phyloP scores from a whole-genome alignment of 37 sponge, comb jelly and placozoan species.

The Crambe crambe region DNA sequence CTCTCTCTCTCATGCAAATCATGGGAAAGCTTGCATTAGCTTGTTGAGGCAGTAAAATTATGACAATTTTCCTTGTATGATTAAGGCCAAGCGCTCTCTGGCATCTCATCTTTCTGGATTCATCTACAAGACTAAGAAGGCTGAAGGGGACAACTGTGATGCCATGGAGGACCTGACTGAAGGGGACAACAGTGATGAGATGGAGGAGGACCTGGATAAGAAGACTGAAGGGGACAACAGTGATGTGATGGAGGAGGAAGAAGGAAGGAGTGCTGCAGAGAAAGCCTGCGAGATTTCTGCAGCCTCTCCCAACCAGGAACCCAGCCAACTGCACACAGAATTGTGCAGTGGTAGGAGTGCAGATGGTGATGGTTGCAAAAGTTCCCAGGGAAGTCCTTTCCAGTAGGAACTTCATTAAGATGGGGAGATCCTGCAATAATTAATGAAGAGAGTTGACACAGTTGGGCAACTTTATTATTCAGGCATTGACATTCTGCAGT shows the following conservation, averaged over 20 bases:
- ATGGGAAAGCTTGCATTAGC: too few relatives aligned
- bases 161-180: neutral
- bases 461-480: too few relatives aligned
- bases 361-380: neutral
- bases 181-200: neutral
- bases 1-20: too few relatives aligned
- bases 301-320: neutral
- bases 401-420: too few relatives aligned
- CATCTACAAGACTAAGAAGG: neutral
- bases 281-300: too few relatives aligned
- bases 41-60: too few relatives aligned
- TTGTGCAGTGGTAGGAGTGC: neutral
- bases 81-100: conserved; percentile 25
- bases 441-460: too few relatives aligned
- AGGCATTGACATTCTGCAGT: too few relatives aligned
- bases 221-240: neutral
- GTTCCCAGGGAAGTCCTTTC: too few relatives aligned
- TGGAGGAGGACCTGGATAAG: neutral
- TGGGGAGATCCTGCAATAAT: too few relatives aligned
- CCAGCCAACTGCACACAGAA: neutral
- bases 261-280: neutral
- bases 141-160: too few relatives aligned
- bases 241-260: neutral
- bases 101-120: conserved; percentile 41
- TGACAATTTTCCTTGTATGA: too few relatives aligned